Base-by-base conservation (phyloP, 2,797 vertebrate species). In the Smutsia gigantea region DNA sequence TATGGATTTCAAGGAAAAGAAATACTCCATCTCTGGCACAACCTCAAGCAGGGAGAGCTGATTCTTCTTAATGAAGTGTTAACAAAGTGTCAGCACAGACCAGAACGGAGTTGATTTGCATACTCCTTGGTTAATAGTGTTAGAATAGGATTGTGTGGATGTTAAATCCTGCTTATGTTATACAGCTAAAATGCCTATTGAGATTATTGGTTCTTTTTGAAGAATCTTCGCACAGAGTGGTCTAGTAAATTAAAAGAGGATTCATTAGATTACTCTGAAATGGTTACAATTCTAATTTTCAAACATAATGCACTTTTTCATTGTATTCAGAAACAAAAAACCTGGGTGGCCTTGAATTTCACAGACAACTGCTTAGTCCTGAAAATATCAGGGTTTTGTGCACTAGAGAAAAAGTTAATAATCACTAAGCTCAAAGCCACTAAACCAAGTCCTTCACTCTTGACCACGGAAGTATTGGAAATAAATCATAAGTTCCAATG, bases 1-100 rank as follows among this genome's bases (percentile, higher is more conserved):
- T 42, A 14, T 78, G 21, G 46, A 55, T 92, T 84, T 86, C 72
- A 95, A 95, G 39, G 34, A 90, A 93, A 97, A 93, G 29, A 97
- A 91, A 90, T 64, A 90, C 75, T 49, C 75, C 11, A 51, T 81
- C 66, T 42, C 72, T 77, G 71, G 77, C 66, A 95, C 59, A 81
- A 29, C 23, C 12, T 92, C 81, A 87, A 83, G 78, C 53, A 77
- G 59, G 21, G 61, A 84, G 39, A 77, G 23, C 37, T 29, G 49
- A 85, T 37, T 66, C 25, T 88, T 55, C 53, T 87, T 92, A 90
- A 94, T 87, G 75, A 94, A 77, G 42, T 94, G 55, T 61, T 88
- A 96, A 79, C 0, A 0, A 66, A 94, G 83, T 55, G 23, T 53
- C 57, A 77, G 49, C 51, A n/a, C 25, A 79, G 72, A 69, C 51